Evolutionary conservation across 1,140 invertebrate genomes (phyloP).

Genomic region (Cotesia vestalis): DNA sequence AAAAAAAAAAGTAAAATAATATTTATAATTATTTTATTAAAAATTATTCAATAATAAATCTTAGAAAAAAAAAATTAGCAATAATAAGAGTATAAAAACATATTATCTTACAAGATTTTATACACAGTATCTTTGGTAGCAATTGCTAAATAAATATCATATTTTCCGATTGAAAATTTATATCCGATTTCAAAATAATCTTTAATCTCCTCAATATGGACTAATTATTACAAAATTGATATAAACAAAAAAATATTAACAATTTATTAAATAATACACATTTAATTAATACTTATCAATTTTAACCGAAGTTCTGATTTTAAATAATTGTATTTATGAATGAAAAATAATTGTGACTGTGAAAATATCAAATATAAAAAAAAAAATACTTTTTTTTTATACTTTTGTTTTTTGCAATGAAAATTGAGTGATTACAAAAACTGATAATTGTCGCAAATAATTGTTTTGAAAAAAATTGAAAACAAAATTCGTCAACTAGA

Average conservation of each 20-base stretch:
- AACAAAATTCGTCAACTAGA: no score
- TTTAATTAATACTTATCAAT: no score
- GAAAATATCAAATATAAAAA: no score
- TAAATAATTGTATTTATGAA: no score
- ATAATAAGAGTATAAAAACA: slow-evolving; percentile 38
- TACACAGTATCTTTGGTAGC: slow-evolving; percentile 62
- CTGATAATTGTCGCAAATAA: not conserved
- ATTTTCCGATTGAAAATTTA: slow-evolving; percentile 36
- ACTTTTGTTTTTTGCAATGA: no score
- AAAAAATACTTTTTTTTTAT: no score
- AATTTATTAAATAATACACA: no score
- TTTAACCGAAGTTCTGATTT: no score
- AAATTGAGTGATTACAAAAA: no score
- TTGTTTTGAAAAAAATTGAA: not conserved
- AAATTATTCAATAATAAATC: slow-evolving; percentile 30
- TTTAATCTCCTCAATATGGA: slow-evolving; percentile 22
- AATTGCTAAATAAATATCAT: slow-evolving; percentile 65
- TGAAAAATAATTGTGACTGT: no score
- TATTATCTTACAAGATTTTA: slow-evolving; percentile 44
- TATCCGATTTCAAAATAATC: slow-evolving; percentile 16
- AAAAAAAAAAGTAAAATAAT: not conserved
- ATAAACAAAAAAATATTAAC: no score
- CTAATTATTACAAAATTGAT: not conserved
- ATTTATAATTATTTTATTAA: not conserved
- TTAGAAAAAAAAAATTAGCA: slow-evolving; percentile 32